A percentile compares a stretch with the other conserved stretches of the same genome.
Conservation (phyloP, 1,140 invertebrate genomes). For the Drosophila arizonae region DNA sequence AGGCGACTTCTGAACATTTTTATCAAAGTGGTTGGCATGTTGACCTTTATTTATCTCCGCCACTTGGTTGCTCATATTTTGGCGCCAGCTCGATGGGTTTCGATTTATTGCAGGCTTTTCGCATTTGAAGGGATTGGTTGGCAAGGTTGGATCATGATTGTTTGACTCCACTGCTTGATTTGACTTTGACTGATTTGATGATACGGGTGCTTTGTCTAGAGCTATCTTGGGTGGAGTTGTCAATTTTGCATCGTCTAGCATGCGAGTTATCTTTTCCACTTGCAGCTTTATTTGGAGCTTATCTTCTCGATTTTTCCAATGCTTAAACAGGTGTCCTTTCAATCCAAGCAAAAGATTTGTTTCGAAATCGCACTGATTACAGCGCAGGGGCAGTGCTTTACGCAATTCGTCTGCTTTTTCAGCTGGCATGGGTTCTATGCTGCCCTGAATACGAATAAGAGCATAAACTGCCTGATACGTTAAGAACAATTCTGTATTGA, state of each 20-base stretch:
- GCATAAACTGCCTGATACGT: slow-evolving; percentile 46
- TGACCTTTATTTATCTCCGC: too few species aligned
- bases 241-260: slow-evolving; percentile 45
- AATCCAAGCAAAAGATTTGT: slow-evolving; percentile 18
- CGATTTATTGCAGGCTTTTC: too few species aligned
- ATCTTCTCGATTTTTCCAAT: slow-evolving; percentile 46
- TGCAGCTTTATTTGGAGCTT: slow-evolving; percentile 27
- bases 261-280: slow-evolving; percentile 24
- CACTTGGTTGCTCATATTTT: background rate
- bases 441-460: slow-evolving; percentile 35
- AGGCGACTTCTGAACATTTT: too few species aligned
- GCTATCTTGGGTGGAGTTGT: background rate
- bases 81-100: background rate
- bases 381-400: background rate
- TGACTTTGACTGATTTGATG: background rate
- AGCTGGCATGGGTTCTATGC: slow-evolving; percentile 38
- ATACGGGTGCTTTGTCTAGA: background rate
- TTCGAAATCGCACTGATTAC: slow-evolving; percentile 61
- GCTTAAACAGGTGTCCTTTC: slow-evolving; percentile 50
- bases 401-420: slow-evolving; percentile 26
- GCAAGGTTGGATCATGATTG: too few species aligned
- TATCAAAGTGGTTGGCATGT: too few species aligned
- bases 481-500: slow-evolving; percentile 60
- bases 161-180: background rate
- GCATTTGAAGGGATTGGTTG: background rate